Base-by-base conservation (phyloP, 2,888 invertebrate species). In the Scaptomyza tumidula region DNA sequence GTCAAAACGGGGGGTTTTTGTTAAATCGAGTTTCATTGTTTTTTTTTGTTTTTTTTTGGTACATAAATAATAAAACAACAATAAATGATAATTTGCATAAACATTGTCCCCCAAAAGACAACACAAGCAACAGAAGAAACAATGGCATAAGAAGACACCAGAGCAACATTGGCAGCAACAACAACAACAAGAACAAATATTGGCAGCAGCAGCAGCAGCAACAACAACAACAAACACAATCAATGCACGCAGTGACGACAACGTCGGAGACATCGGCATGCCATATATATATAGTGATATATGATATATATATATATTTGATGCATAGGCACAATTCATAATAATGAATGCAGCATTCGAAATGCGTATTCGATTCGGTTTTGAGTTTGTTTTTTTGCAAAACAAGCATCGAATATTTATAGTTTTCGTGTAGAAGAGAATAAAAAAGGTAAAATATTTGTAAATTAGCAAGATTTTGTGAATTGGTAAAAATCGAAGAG, bases 341-440 rank as follows among this genome's bases (percentile, higher is more conserved):
- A 41, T 41, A n/a, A n/a, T 41, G 61, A 58, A 80, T 80, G 80
- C 80, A 63, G 68, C 24, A 24, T 24, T 68, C 63, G 78, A 84
- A 80, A 81, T 82, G 75, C 81, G 62, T 61, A 59, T 78, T 68
- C 76, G 62, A 68, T 72, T 67, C 55, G 62, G 69, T 69, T 71
- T 62, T 61, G 74, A 74, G 58, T 62, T 71, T 75, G 75, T 71
- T 67, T 73, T 67, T 74, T 76, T 77, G 71, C 69, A 78, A 78
- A 78, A 80, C 82, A 86, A 85, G 69, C 79, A 84, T 87, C 86
- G 78, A 81, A 73, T 82, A 68, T 79, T 73, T 75, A 66, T n/a
- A 44, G 56, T 71, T 77, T 86, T 86, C 82, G 89, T 88, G 88
- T 84, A 90, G 90, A 90, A 89, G 89, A 90, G 89, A 90, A 88